Percentiles rank a stretch among this genome's conserved stretches.
phyloP scores from a whole-genome alignment of 1,140 invertebrate genomes.

The Procambarus virginalis region DNA sequence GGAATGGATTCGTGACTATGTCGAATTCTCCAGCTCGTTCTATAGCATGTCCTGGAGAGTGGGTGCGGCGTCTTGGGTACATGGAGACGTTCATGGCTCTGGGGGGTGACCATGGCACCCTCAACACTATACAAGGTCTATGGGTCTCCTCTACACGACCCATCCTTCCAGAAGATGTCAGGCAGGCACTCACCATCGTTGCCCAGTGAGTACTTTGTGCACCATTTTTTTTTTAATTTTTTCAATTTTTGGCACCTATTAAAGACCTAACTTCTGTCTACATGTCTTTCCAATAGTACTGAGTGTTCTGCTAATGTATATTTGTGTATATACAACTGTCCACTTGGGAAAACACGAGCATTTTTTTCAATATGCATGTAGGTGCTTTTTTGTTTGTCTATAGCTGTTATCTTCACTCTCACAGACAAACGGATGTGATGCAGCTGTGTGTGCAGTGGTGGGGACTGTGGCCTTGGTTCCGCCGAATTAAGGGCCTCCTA shows the following conservation, averaged over 20 bases:
- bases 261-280: too few relatives aligned
- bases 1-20: too few relatives aligned
- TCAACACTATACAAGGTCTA: slow-evolving; percentile 52
- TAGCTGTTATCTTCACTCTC: background rate
- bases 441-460: slow-evolving; percentile 43
- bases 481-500: slow-evolving; percentile 19
- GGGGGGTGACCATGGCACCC: slow-evolving; percentile 28
- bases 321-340: too few relatives aligned
- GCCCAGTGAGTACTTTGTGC: slow-evolving; percentile 24
- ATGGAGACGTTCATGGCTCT: slow-evolving; percentile 49
- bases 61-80: slow-evolving; percentile 43
- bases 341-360: too few relatives aligned
- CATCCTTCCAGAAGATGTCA: slow-evolving; percentile 17
- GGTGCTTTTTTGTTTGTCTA: too few relatives aligned
- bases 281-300: too few relatives aligned
- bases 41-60: background rate
- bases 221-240: too few relatives aligned
- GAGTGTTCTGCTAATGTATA: too few relatives aligned
- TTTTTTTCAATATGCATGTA: too few relatives aligned
- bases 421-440: slow-evolving; percentile 43
- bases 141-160: slow-evolving; percentile 39
- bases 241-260: too few relatives aligned
- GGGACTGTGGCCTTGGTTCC: slow-evolving; percentile 48
- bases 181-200: slow-evolving; percentile 17
- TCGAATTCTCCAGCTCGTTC: background rate